A percentile compares a stretch with the other conserved stretches of the same genome.
These are phyloP conservation scores for Emydura subglobosa DNA, from an alignment of 2,113 vertebrate genomes.

Conservation along the genomic window DNA sequence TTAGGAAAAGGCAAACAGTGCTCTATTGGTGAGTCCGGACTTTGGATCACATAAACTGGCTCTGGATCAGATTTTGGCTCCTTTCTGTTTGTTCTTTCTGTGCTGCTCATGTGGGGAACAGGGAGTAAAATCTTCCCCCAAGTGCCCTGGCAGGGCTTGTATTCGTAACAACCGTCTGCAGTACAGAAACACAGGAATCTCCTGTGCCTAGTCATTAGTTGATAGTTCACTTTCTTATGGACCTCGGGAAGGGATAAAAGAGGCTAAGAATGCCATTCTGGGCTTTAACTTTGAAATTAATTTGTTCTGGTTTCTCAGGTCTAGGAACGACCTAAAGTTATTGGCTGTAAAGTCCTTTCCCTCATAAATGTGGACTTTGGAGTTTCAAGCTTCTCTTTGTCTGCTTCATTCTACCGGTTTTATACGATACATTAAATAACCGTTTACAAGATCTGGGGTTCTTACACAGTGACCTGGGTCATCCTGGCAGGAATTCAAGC, in stretches of 20 bases:
- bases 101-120: not conserved
- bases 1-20: not conserved
- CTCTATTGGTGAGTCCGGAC: not conserved
- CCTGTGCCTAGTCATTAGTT: not conserved
- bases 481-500: not conserved
- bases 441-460: not conserved
- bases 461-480: not conserved
- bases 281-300: not conserved
- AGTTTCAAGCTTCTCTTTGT: not conserved
- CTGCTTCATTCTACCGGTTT: not conserved
- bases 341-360: not conserved
- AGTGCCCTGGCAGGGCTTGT: not conserved
- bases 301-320: fast-evolving
- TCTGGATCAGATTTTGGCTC: not conserved
- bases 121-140: not conserved
- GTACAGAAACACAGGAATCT: not conserved
- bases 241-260: not conserved
- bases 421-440: not conserved
- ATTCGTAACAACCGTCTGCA: not conserved
- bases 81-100: not conserved
- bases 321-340: not conserved
- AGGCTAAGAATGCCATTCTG: not conserved
- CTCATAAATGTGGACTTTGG: not conserved
- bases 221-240: not conserved
- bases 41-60: not conserved